These are phyloP conservation scores for Caradrina kadenii DNA, from an alignment of 2,888 invertebrate species.

Conservation along the genomic window DNA sequence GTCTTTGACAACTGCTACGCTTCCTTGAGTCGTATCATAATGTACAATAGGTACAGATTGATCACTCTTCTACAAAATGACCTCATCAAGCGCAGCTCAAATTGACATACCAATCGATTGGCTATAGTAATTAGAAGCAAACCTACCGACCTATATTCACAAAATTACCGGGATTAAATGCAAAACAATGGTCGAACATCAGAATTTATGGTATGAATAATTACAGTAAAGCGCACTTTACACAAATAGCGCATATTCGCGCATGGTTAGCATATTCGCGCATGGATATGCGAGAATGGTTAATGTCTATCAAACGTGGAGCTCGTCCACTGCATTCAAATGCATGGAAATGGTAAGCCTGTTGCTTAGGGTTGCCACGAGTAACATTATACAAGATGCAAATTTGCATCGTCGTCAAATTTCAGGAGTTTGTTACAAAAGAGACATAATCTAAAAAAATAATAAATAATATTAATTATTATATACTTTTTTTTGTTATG, in stretches of 20 bases:
- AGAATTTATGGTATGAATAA: conserved; percentile 48
- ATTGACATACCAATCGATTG: neutral
- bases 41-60: neutral
- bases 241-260: conserved; percentile 47
- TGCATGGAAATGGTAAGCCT: conserved; percentile 38
- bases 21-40: too few relatives aligned
- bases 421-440: too few relatives aligned
- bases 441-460: too few relatives aligned
- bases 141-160: conserved; percentile 4
- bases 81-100: neutral
- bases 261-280: conserved; percentile 44
- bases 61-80: conserved; percentile 2
- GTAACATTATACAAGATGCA: neutral
- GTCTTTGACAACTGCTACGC: too few relatives aligned
- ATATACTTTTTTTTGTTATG: too few relatives aligned
- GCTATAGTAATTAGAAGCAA: neutral
- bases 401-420: too few relatives aligned
- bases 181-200: conserved; percentile 43
- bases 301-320: conserved; percentile 61
- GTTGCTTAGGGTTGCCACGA: conserved; percentile 50
- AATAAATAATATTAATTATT: too few relatives aligned
- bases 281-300: conserved; percentile 43
- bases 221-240: conserved; percentile 42
- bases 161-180: conserved; percentile 22
- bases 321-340: conserved; percentile 59